Conservation (phyloP, 35 echinoderm and acorn worm species). For the Ophioderma brevispina region DNA sequence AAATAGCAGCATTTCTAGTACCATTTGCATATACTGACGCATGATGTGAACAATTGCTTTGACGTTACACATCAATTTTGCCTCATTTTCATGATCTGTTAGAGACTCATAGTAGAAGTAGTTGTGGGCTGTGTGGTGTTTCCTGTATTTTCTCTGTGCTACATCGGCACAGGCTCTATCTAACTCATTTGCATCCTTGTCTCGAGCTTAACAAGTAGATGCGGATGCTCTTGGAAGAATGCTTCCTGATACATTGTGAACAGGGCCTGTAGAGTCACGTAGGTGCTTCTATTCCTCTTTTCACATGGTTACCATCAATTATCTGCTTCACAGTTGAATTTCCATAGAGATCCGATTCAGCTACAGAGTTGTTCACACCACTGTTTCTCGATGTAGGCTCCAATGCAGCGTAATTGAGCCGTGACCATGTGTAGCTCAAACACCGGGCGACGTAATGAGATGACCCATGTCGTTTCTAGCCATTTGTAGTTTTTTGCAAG, state of each 20-base stretch:
- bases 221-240: not conserved
- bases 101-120: not conserved
- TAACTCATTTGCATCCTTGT: not conserved
- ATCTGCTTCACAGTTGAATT: slow-evolving; percentile 25
- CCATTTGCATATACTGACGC: slow-evolving; percentile 20
- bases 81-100: not conserved
- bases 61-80: slow-evolving; percentile 8
- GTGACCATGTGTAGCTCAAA: slow-evolving; percentile 26
- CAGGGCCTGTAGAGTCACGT: not conserved
- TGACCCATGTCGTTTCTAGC: not conserved
- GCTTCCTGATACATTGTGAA: slow-evolving; percentile 18
- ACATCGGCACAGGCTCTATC: not conserved
- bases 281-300: slow-evolving; percentile 8
- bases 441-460: not conserved
- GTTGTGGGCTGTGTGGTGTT: not conserved
- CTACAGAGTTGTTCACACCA: not conserved
- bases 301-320: slow-evolving; percentile 8
- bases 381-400: slow-evolving; percentile 6
- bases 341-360: slow-evolving; percentile 9
- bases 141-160: not conserved
- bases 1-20: not conserved
- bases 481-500: slow-evolving; percentile 23
- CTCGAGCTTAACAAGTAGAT: not conserved
- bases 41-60: not conserved
- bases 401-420: not conserved